Base-by-base conservation (phyloP, 2,888 invertebrate species). In the Sarcophaga carnaria region DNA sequence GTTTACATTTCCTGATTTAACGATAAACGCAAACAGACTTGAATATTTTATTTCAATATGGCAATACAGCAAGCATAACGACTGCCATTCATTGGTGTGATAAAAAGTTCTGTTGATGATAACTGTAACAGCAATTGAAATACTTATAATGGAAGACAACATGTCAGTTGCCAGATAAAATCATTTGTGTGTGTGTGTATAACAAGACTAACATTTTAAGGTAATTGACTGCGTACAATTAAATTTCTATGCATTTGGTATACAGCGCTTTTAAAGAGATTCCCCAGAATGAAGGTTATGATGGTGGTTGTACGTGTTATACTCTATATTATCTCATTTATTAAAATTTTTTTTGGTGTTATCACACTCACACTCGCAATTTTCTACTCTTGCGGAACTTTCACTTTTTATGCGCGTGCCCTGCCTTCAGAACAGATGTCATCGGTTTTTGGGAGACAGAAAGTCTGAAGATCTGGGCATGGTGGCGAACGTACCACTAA, bases 11-110 rank as follows among this genome's bases (percentile, higher is more conserved):
- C 47, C 10, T 54, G 64, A 11, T 59, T 74, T 79, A 79, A 75
- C 54, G 64, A 70, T 64, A 70, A 47, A 60, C 69, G 27, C 74
- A 79, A 83, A 79, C 59, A 64, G 75, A 71, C 49, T 84, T 75
- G 59, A 45, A 70, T 71, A 80, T 47, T 80, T 70, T 45, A 71
- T 54, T 64, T 80, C 59, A 72, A 64, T 49, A 54, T 47, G 60
- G 6, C 37, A 37, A 37, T 37, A 37, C 10, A 37, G 37, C 37
- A 37, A 37, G 37, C 37, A 37, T 8, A 37, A 37, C 8, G 37
- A 37, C 8, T 54, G 12, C 17, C 14, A 5, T 4, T 54, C 17
- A 14, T 54, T 54, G 54, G 4, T 17, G 4, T 20, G 14, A 17
- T 2, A 59, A n/a, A 59, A 22, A 0, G 14, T 22, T 77, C 8